Conservation (phyloP, 2,888 invertebrate genomes). For the Priocnemis perturbator region DNA sequence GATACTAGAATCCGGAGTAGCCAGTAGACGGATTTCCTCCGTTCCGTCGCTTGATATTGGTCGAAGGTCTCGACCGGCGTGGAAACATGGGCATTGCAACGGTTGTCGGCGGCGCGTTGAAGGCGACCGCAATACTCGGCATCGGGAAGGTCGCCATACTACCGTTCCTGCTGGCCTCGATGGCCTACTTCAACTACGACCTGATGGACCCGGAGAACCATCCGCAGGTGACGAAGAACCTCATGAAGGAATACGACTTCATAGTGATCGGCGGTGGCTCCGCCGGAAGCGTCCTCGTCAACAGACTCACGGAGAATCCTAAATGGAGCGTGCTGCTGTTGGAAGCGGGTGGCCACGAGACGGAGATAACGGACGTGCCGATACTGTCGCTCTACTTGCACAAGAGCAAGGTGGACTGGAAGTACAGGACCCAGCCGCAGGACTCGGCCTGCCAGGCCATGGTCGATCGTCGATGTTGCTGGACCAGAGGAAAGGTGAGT, state of each 20-base stretch:
- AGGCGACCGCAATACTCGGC: slow-evolving; percentile 84
- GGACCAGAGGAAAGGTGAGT: slow-evolving; percentile 89
- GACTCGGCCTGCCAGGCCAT: slow-evolving; percentile 90
- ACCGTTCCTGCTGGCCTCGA: slow-evolving; percentile 84
- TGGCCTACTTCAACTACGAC: slow-evolving; percentile 91
- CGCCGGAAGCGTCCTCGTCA: slow-evolving; percentile 89
- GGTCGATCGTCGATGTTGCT: slow-evolving; percentile 88
- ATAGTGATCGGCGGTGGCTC: slow-evolving; percentile 89
- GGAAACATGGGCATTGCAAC: slow-evolving; percentile 71
- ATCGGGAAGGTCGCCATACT: slow-evolving; percentile 83
- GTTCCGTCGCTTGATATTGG: background rate
- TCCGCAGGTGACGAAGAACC: slow-evolving; percentile 80
- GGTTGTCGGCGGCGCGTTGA: slow-evolving; percentile 81
- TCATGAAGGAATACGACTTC: slow-evolving; percentile 87
- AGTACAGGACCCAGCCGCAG: slow-evolving; percentile 91
- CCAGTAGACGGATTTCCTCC: too few relatives aligned
- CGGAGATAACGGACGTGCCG: slow-evolving; percentile 91
- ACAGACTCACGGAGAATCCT: slow-evolving; percentile 85
- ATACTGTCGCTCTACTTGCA: slow-evolving; percentile 91
- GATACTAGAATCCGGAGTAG: too few relatives aligned
- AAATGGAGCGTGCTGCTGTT: slow-evolving; percentile 87
- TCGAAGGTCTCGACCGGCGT: background rate
- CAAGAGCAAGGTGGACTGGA: slow-evolving; percentile 94
- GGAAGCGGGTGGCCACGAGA: slow-evolving; percentile 92
- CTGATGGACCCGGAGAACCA: slow-evolving; percentile 89